Evolutionary conservation across 2,888 invertebrate genomes (phyloP), one percentile per base, ranked within the genome.

Genomic region (Seira ritae): DNA sequence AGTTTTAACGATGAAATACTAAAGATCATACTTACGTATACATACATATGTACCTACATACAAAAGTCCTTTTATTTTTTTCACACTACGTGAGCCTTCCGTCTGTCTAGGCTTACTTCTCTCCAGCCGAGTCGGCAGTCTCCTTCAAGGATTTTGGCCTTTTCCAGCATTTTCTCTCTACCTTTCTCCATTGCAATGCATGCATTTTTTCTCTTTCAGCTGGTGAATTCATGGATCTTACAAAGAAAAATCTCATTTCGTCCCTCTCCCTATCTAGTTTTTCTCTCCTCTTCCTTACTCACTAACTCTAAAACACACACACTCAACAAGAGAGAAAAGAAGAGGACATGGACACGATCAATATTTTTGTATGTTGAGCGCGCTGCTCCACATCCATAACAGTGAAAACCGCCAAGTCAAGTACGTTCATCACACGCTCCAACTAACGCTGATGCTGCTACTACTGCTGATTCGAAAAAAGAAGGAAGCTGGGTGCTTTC

Each of bases 341-440:
- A 50, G 55, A 76, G 75, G 68, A 76, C 68, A 67, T 50, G 68
- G 55, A 76, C 55, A 68, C 75, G 75, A 76, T 76, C 75, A 76
- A 76, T 76, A 76, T 66, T 76, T 76, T 76, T 24, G 68, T 66
- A 46, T 24, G 67, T 76, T 67, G 67, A 67, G 24, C 67, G 68
- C 55, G 68, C 55, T 67, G 50, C 42, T 75, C 67, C 23, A 75
- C 46, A 22, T 72, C 55, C 23, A 72, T 12, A 72, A 72, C 3
- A 62, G 31, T 67, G 74, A 66, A 60, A 66, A 73, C 73, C 73
- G 73, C 62, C 73, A 73, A 73, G 65, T 75, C 50, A 71, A 71
- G 71, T 71, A 50, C 55, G 55, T 71, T 19, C 50, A 71, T 71
- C 71, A 71, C 71, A 71, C 55, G 55, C 50, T 50, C 55, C 20